Conservation (phyloP, 1,140 invertebrate species). For the Globodera ellingtonae region DNA sequence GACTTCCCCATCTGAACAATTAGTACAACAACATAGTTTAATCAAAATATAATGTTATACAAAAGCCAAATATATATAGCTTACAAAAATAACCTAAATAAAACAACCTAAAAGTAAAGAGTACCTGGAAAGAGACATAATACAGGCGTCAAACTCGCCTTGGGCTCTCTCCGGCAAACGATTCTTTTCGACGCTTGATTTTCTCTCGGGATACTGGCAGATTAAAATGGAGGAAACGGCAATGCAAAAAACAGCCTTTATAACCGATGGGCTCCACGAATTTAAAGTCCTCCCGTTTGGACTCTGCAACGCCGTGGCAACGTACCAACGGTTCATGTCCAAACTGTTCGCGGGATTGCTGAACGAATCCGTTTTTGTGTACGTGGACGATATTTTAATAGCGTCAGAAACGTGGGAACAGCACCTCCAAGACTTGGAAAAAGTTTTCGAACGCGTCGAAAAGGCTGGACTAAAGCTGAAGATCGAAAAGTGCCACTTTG, state of each 20-base stretch:
- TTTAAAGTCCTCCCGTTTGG: slow-evolving; percentile 68
- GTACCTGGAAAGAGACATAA: too few relatives aligned
- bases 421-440: not conserved
- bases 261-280: slow-evolving; percentile 59
- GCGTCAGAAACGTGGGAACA: not conserved
- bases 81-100: too few relatives aligned
- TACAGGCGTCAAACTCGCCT: too few relatives aligned
- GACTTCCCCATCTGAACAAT: too few relatives aligned
- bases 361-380: slow-evolving; percentile 4
- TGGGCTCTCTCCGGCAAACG: too few relatives aligned
- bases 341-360: not conserved
- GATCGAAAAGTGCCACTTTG: too few relatives aligned
- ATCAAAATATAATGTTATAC: too few relatives aligned
- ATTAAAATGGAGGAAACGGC: slow-evolving; percentile 28
- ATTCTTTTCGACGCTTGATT: slow-evolving; percentile 65
- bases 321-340: slow-evolving; percentile 70
- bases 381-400: slow-evolving; percentile 8
- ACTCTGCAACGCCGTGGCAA: slow-evolving; percentile 65
- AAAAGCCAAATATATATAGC: too few relatives aligned
- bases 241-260: slow-evolving; percentile 43
- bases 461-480: too few relatives aligned
- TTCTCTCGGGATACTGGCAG: slow-evolving; percentile 42
- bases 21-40: too few relatives aligned
- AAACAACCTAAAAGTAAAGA: too few relatives aligned
- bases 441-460: too few relatives aligned